These are phyloP conservation scores for Buphagus erythrorhynchus DNA, from an alignment of 2,797 vertebrate genomes.

Conservation along the genomic window DNA sequence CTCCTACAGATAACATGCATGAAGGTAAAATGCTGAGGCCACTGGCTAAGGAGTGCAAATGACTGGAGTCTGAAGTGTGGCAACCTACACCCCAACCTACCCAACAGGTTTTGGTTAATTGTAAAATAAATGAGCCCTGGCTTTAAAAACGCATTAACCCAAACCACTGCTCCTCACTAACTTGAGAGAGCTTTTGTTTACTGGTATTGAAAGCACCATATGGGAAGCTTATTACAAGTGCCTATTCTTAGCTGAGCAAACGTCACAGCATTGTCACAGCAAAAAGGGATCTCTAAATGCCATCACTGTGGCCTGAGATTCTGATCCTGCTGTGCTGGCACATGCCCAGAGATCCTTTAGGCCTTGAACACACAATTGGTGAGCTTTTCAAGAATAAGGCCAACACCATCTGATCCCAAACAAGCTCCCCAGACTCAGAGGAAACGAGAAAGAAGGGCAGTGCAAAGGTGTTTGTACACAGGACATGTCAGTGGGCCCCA, in stretches of 20 bases:
- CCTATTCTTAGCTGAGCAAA: conserved; percentile 63
- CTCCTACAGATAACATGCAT: neutral
- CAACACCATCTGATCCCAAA: neutral
- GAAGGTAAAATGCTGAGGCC: neutral
- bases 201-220: conserved; percentile 26
- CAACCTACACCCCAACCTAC: neutral
- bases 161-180: neutral
- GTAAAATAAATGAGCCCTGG: neutral
- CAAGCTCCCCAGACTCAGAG: neutral
- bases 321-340: neutral
- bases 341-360: neutral
- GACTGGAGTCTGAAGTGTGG: neutral
- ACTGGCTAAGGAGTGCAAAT: conserved; percentile 15
- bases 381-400: neutral
- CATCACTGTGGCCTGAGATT: neutral
- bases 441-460: neutral
- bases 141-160: neutral
- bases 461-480: neutral
- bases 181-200: conserved; percentile 46
- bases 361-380: neutral
- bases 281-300: conserved; percentile 33
- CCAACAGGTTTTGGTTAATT: conserved; percentile 42
- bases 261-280: conserved; percentile 17
- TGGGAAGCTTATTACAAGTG: conserved; percentile 14
- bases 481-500: neutral